phyloP scores from a whole-genome alignment of 2,113 vertebrate species.

The Chionis minor region DNA sequence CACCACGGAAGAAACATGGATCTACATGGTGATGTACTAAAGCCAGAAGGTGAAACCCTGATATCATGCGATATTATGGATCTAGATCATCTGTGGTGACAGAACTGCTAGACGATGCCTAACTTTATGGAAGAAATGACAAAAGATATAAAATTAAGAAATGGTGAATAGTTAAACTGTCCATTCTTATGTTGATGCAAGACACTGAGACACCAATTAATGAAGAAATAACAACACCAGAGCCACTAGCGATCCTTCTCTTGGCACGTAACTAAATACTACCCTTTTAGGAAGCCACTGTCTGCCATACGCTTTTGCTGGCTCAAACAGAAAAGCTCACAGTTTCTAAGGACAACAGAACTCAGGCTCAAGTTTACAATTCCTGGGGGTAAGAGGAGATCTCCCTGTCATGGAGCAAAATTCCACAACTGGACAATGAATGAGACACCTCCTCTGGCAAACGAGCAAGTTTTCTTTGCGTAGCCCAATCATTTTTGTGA shows the following conservation, averaged over 20 bases:
- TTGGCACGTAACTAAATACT: not conserved
- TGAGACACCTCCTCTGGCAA: not conserved
- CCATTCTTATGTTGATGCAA: not conserved
- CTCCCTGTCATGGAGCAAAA: not conserved
- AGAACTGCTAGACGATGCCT: not conserved
- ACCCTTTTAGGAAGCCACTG: not conserved
- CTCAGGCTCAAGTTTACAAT: not conserved
- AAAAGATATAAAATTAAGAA: not conserved
- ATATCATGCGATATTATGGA: accelerated
- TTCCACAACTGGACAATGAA: not conserved
- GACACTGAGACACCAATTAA: not conserved
- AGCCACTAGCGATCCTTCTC: not conserved
- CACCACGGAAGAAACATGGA: not conserved
- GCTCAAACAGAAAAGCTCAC: not conserved
- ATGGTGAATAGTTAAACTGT: not conserved
- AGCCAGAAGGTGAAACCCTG: not conserved
- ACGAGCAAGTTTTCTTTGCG: not conserved
- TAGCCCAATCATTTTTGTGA: not conserved
- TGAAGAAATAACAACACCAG: not conserved
- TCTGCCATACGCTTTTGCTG: not conserved
- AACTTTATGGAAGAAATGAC: not conserved
- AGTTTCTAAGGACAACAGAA: not conserved
- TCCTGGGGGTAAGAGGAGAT: not conserved
- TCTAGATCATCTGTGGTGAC: not conserved
- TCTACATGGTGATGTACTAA: not conserved